Conservation (phyloP, 2,113 vertebrate genomes). For the Alligator mississippiensis region DNA sequence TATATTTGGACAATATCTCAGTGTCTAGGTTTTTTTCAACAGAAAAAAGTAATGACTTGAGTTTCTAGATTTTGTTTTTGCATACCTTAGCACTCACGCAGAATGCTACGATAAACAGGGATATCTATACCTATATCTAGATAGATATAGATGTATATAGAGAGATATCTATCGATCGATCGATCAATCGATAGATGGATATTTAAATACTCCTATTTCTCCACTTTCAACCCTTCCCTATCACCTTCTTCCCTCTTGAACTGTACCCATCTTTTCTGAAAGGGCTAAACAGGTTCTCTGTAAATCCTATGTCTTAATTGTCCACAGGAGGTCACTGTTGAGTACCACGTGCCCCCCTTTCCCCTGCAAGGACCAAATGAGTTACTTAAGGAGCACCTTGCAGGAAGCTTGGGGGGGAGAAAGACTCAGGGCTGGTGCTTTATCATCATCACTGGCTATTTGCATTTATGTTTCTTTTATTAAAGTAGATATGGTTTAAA, state of each 20-base stretch:
- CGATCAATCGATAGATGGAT: too few relatives aligned
- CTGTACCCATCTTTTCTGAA: not conserved
- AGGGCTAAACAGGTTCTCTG: not conserved
- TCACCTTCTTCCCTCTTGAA: not conserved
- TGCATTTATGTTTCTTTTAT: not conserved
- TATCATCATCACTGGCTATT: not conserved
- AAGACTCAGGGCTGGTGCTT: accelerated
- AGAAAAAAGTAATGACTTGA: too few relatives aligned
- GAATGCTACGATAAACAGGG: not conserved
- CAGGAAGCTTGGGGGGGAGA: accelerated
- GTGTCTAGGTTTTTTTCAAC: not conserved
- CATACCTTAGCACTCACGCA: not conserved
- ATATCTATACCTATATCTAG: not conserved
- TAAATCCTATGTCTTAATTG: not conserved
- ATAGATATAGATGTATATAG: too few relatives aligned
- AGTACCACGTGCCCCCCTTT: not conserved
- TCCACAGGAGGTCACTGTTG: not conserved
- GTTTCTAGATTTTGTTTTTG: not conserved
- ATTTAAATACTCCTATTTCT: not conserved
- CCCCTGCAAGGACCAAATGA: not conserved
- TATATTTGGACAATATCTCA: not conserved
- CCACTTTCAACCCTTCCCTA: not conserved
- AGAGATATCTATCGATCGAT: too few relatives aligned
- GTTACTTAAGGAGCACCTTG: not conserved
- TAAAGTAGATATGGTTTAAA: not conserved